Evolutionary conservation across 2,888 invertebrate genomes (phyloP), one percentile per base, ranked within the genome.

Genomic region (Cantharis flavilabris): DNA sequence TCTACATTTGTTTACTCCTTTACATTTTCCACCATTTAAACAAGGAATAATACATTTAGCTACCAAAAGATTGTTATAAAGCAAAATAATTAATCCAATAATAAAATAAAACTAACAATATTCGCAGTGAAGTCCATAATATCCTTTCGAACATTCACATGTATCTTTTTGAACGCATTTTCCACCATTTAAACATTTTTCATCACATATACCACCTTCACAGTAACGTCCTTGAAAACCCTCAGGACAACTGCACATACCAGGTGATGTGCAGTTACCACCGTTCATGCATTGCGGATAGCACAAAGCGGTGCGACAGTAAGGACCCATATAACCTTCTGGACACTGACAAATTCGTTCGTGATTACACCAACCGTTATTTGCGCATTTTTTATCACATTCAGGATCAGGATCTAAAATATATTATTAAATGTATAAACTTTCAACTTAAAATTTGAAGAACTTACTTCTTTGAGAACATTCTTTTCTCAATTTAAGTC

Each of bases 131-230:
- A 94, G 90, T 76, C 98, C 98, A 86, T 95, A 97, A 87, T 95
- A 98, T 65, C 98, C 98, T 87, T 94, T 96, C 0, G 95, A 92
- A 88, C 98, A 98, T 83, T 95, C 94, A 86, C 98, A 98, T 26
- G 94, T 96, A 87, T 98, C 97, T 88, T 97, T 97, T 87, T 97
- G 97, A 83, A 97, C 93, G 87, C 98, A 98, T 88, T 97, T 97
- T 4, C 98, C 98, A 18, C 97, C 97, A 87, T 98, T 98, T 80
- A 95, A 89, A 88, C 98, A 98, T 87, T 96, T 97, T 84, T 97
- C 93, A 14, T 94, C 91, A 88, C 98, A 98, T 85, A 97, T 97
- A 81, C 96, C 96, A 90, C 96, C 97, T 91, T 97, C 97, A 86
- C 97, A 97, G 86, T 96, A 95, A 18, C 94, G 91, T 69, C 97